Evolutionary conservation across 1,140 invertebrate genomes (phyloP), one percentile per base, ranked within the genome.

Genomic region (Drosophila prosaltans): DNA sequence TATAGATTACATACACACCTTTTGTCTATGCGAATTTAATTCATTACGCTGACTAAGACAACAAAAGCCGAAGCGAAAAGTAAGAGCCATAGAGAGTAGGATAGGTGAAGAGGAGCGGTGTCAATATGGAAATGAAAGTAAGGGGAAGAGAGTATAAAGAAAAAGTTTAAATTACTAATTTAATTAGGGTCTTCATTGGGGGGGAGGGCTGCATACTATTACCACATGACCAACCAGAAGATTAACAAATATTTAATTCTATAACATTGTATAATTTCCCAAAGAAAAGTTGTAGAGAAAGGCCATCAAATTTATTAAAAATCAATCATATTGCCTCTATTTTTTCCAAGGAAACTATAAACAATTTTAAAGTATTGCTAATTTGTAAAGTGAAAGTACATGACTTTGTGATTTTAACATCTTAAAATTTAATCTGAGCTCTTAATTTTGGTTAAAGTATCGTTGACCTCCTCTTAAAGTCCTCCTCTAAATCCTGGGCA

Each of bases 1-100:
- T 68, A 72, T 70, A 80, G 77, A 80, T 80, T 79, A 79, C 40
- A 59, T 26, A 54, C 59, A 32, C 61, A 60, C 51, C 41, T 41
- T 65, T 59, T 39, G 57, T 59, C 32, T 32, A 59, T 51, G 21
- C 24, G 16, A 21, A n/a, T 26, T 51, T 51, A 51, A 66, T 74
- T 73, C 55, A 65, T 58, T 72, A 72, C 45, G 41, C 24, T 36
- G 30, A 55, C 54, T 48, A 60, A 36, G 10, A 69, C 55, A 4
- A 40, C 9, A 24, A 43, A 28, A 21, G 2, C 11, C 16, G 16
- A 16, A 30, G 36, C 26, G 28, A 7, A 11, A 21, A 8, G 36
- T 32, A n/a, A 16, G n/a, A 51, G 45, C 21, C 21, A 51, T 2
- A 10, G 21, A 2, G 32, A 36, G 32, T 36, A 36, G 32, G 3